Percentiles rank a stretch among this genome's conserved stretches.
These are phyloP conservation scores for Macropodus opercularis DNA, from an alignment of 2,797 vertebrate species.

Conservation along the genomic window DNA sequence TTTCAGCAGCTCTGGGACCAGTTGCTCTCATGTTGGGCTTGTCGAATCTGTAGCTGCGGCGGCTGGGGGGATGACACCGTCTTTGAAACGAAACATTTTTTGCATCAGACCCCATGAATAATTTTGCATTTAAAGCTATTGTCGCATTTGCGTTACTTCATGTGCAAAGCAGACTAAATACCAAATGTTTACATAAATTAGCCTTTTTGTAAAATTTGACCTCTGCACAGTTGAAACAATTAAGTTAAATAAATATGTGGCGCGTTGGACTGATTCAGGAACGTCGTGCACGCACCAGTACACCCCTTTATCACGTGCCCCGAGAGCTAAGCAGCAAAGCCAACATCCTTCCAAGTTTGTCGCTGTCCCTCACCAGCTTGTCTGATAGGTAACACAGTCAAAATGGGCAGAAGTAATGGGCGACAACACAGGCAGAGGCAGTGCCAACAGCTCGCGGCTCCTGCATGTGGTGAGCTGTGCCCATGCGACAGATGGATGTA, in stretches of 20 bases:
- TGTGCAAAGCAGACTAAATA: slow-evolving; percentile 39
- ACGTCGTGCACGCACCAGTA: slow-evolving; percentile 16
- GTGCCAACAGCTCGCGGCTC: slow-evolving; percentile 77
- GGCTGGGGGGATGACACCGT: slow-evolving; percentile 24
- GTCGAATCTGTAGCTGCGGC: slow-evolving; percentile 41
- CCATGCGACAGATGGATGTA: slow-evolving; percentile 82
- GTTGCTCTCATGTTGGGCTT: slow-evolving; percentile 40
- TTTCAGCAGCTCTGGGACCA: slow-evolving; percentile 36
- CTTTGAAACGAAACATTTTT: slow-evolving; percentile 30
- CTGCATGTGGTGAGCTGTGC: slow-evolving; percentile 64
- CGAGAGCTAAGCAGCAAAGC: slow-evolving; percentile 45
- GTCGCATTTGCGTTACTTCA: slow-evolving; percentile 18
- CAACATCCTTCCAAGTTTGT: slow-evolving; percentile 59
- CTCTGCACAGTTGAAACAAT: slow-evolving; percentile 7
- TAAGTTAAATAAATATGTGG: slow-evolving; percentile 18
- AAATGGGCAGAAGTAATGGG: slow-evolving; percentile 75
- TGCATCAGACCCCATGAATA: slow-evolving; percentile 55
- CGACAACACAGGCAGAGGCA: slow-evolving; percentile 59
- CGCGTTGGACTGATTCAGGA: slow-evolving; percentile 12
- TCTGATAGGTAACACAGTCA: slow-evolving; percentile 73
- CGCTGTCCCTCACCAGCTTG: slow-evolving; percentile 52
- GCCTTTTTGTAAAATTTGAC: slow-evolving; percentile 8
- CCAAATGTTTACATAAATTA: slow-evolving; percentile 14
- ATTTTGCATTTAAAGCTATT: slow-evolving; percentile 49
- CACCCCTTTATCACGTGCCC: slow-evolving; percentile 35